These are phyloP conservation scores for Aleadryas rufinucha DNA, from an alignment of 2,113 vertebrate species.

Conservation along the genomic window DNA sequence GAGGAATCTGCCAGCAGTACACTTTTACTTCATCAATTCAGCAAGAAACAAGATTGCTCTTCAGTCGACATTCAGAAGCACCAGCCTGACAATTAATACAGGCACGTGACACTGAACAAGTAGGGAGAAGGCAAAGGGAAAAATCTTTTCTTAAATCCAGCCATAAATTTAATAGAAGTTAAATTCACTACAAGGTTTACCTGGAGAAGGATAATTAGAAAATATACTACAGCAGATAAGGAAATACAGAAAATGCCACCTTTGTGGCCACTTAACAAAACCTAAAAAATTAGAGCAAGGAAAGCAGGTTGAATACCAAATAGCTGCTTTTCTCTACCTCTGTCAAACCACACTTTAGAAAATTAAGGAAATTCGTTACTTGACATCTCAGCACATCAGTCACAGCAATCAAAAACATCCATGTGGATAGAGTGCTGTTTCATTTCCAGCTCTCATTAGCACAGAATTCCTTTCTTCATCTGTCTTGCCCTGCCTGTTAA, in stretches of 20 bases:
- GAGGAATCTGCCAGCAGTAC: slow-evolving; percentile 12
- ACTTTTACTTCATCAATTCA: slow-evolving; percentile 43
- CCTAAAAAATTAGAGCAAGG: not conserved
- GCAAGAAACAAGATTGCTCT: slow-evolving; percentile 42
- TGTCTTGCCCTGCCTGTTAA: not conserved
- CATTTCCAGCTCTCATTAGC: not conserved
- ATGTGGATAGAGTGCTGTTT: not conserved
- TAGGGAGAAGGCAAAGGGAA: not conserved
- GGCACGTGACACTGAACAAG: not conserved
- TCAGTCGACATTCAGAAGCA: slow-evolving; percentile 32
- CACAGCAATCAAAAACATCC: not conserved
- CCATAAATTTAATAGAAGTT: not conserved
- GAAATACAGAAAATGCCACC: not conserved
- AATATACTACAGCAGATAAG: not conserved
- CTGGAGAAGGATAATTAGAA: not conserved
- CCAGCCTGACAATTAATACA: slow-evolving; percentile 8
- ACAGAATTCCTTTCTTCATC: not conserved
- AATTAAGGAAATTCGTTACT: not conserved
- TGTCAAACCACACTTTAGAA: not conserved
- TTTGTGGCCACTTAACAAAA: not conserved
- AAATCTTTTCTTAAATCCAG: not conserved
- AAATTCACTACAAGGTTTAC: not conserved
- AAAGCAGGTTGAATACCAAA: not conserved
- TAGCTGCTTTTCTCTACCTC: not conserved
- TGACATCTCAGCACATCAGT: not conserved